Evolutionary conservation across 1,140 invertebrate genomes (phyloP).

Genomic region (Microplitis mediator): DNA sequence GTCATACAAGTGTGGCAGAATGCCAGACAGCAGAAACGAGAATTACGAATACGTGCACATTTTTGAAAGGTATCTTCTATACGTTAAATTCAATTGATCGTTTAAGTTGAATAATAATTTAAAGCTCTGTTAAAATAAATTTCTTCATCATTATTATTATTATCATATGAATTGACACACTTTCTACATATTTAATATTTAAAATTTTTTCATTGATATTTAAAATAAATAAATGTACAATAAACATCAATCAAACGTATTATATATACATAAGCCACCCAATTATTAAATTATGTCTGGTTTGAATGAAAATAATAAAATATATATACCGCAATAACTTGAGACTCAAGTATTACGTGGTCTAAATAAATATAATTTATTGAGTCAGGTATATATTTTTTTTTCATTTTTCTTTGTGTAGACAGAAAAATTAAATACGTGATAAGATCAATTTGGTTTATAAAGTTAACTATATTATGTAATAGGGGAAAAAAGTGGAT

Average conservation of each 20-base stretch:
- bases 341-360: too few relatives aligned
- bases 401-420: too few relatives aligned
- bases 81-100: slow-evolving; percentile 56
- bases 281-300: too few relatives aligned
- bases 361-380: too few relatives aligned
- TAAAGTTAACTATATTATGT: neutral
- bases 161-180: neutral
- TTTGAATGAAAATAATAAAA: too few relatives aligned
- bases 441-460: neutral
- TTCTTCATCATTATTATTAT: neutral
- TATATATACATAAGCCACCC: neutral
- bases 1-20: slow-evolving; percentile 39
- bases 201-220: neutral
- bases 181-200: neutral
- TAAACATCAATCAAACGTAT: neutral
- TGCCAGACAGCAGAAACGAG: slow-evolving; percentile 31
- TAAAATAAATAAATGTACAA: neutral
- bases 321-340: too few relatives aligned
- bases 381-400: too few relatives aligned
- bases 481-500: slow-evolving; percentile 25
- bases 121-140: slow-evolving; percentile 43
- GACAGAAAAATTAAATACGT: too few relatives aligned
- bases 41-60: slow-evolving; percentile 19
- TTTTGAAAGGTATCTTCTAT: slow-evolving; percentile 42
- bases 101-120: slow-evolving; percentile 43